A percentile compares a stretch with the other conserved stretches of the same genome.
Evolutionary conservation across 2,113 vertebrate genomes (phyloP).

Genomic region (Oophaga pumilio): DNA sequence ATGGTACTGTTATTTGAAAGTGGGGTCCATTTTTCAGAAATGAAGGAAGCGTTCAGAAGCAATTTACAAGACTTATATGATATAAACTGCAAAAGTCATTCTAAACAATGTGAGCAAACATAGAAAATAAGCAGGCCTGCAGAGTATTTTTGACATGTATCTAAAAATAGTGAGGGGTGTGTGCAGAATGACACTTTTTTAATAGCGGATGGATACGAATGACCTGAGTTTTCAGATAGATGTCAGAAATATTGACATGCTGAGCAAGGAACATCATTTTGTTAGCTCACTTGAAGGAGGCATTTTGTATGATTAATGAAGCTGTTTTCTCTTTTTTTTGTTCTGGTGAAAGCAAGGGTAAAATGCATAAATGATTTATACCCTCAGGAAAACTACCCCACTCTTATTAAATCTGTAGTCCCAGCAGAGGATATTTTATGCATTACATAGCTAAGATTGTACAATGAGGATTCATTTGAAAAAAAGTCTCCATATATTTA

Average conservation of each 20-base stretch:
- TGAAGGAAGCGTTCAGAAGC: neutral
- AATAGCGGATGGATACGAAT: conserved; percentile 73
- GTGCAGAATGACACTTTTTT: conserved; percentile 68
- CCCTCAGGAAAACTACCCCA: conserved; percentile 25
- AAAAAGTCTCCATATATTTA: neutral
- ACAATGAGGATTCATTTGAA: neutral
- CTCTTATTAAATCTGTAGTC: neutral
- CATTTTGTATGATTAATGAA: conserved; percentile 65
- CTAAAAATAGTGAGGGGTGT: conserved; percentile 75
- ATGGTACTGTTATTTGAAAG: neutral
- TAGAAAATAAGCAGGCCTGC: conserved; percentile 71
- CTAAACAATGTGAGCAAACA: conserved; percentile 59
- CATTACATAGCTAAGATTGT: neutral
- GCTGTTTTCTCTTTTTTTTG: conserved; percentile 50
- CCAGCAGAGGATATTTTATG: neutral
- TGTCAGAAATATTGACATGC: conserved; percentile 68
- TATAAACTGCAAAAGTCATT: neutral
- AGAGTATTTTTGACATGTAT: conserved; percentile 71
- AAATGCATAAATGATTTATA: conserved; percentile 38
- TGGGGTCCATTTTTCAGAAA: neutral
- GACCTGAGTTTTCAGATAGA: conserved; percentile 69
- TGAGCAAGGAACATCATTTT: conserved; percentile 64
- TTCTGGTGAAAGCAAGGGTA: conserved; percentile 55
- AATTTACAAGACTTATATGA: neutral
- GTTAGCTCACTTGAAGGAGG: conserved; percentile 58